Conservation (phyloP, 2,797 vertebrate genomes). For the Arnoldichthys spilopterus region DNA sequence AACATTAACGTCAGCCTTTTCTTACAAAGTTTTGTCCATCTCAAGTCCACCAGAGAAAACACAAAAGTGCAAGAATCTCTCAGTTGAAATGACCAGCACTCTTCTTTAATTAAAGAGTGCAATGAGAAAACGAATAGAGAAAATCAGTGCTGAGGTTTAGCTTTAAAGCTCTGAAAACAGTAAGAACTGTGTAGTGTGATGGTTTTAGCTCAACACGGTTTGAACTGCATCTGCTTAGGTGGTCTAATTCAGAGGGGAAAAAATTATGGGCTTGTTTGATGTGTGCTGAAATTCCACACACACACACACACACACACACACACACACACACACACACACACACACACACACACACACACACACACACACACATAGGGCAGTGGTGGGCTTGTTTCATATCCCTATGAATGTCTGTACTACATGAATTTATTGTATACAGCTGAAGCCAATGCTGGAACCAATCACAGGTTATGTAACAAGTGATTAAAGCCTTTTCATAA, state of each 20-base stretch:
- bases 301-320: not conserved
- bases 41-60: too few species aligned
- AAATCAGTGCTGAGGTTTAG: slow-evolving; percentile 13
- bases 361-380: not conserved
- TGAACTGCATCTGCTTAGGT: slow-evolving; percentile 29
- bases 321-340: not conserved
- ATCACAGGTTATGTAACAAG: not conserved
- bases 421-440: not conserved
- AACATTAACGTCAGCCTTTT: too few species aligned
- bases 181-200: not conserved
- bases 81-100: too few species aligned
- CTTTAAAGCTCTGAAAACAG: slow-evolving; percentile 1
- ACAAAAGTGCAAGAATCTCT: too few species aligned
- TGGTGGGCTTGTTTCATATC: slow-evolving; percentile 2
- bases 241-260: slow-evolving; percentile 45
- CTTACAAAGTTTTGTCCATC: too few species aligned
- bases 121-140: slow-evolving; percentile 15
- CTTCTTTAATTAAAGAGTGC: not conserved
- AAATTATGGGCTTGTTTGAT: slow-evolving; percentile 51
- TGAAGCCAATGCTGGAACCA: not conserved
- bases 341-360: slow-evolving; percentile 26
- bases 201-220: not conserved
- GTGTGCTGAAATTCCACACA: slow-evolving; percentile 38
- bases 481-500: not conserved
- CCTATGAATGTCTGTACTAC: not conserved